These are phyloP conservation scores for Mamestra brassicae DNA, from an alignment of 2,888 invertebrate species.

Conservation along the genomic window DNA sequence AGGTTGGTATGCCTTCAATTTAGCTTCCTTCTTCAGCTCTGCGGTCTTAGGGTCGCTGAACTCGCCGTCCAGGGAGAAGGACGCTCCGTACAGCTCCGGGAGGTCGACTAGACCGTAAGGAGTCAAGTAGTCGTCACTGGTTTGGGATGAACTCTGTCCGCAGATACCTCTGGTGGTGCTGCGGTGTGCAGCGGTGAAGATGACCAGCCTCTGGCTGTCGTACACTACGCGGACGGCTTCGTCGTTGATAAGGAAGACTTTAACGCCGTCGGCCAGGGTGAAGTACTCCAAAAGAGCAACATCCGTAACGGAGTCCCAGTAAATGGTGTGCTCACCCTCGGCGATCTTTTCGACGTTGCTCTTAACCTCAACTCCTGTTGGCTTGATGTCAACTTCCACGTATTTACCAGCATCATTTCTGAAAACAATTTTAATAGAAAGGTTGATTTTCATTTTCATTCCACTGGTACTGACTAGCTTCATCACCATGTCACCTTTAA, in stretches of 20 bases:
- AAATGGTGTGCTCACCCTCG: constrained; percentile 78
- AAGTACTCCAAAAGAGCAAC: constrained; percentile 83
- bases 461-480: neutral
- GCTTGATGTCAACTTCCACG: constrained; percentile 80
- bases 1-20: constrained; percentile 82
- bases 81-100: constrained; percentile 89
- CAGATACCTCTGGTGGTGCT: constrained; percentile 92
- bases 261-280: constrained; percentile 71
- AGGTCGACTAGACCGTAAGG: constrained; percentile 90
- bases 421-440: neutral
- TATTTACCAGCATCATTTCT: constrained; percentile 79
- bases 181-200: constrained; percentile 84
- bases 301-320: constrained; percentile 83
- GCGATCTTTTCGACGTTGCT: constrained; percentile 83
- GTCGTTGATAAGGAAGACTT: constrained; percentile 61
- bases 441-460: neutral
- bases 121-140: constrained; percentile 90
- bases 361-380: constrained; percentile 78
- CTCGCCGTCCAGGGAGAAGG: constrained; percentile 89
- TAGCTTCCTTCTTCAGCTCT: constrained; percentile 81
- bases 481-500: neutral
- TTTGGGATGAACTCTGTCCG: constrained; percentile 91
- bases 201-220: constrained; percentile 91
- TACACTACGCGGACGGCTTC: constrained; percentile 88
- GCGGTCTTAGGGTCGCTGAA: constrained; percentile 84